A percentile compares a stretch with the other conserved stretches of the same genome.
phyloP scores from a whole-genome alignment of 2,888 invertebrate genomes.

The Zaprionus obscuricornis region DNA sequence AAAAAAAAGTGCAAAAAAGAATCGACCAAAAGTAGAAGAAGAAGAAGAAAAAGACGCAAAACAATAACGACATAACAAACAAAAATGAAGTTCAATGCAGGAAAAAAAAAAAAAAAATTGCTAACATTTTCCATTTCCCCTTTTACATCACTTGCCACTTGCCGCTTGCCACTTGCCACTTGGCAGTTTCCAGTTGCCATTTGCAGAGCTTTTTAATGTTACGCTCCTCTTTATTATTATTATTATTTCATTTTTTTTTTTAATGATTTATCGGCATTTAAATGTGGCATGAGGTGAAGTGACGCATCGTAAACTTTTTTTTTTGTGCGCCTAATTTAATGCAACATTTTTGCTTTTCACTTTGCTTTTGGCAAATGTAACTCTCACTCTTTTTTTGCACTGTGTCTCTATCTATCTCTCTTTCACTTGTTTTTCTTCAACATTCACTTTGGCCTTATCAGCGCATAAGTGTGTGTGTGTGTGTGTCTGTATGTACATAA shows the following conservation, averaged over 20 bases:
- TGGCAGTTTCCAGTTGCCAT: conserved; percentile 31
- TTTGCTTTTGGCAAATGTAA: conserved; percentile 27
- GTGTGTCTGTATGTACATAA: conserved; percentile 33
- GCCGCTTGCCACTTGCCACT: conserved; percentile 40
- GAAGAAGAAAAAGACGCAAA: not conserved
- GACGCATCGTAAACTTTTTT: conserved; percentile 66
- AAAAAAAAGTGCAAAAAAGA: conserved; percentile 59
- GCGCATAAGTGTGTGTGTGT: conserved; percentile 22
- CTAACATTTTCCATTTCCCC: conserved; percentile 53
- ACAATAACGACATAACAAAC: conserved; percentile 13
- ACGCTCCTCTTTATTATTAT: conserved; percentile 37
- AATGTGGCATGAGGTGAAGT: conserved; percentile 48
- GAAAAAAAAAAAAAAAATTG: conserved; percentile 15
- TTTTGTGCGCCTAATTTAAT: conserved; percentile 70
- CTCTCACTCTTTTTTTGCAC: too few species aligned
- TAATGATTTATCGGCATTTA: conserved; percentile 77
- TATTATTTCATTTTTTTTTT: conserved; percentile 44
- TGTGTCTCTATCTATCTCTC: conserved; percentile 2
- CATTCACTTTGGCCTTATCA: conserved; percentile 55
- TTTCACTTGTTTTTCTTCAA: conserved; percentile 1
- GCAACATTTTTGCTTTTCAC: conserved; percentile 61
- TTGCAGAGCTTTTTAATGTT: conserved; percentile 48
- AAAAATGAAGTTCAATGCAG: conserved; percentile 24
- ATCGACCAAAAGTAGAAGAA: conserved; percentile 20
- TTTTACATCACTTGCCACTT: conserved; percentile 7